Base-by-base conservation (phyloP, 2,888 invertebrate genomes). In the Trachelus tabidus region DNA sequence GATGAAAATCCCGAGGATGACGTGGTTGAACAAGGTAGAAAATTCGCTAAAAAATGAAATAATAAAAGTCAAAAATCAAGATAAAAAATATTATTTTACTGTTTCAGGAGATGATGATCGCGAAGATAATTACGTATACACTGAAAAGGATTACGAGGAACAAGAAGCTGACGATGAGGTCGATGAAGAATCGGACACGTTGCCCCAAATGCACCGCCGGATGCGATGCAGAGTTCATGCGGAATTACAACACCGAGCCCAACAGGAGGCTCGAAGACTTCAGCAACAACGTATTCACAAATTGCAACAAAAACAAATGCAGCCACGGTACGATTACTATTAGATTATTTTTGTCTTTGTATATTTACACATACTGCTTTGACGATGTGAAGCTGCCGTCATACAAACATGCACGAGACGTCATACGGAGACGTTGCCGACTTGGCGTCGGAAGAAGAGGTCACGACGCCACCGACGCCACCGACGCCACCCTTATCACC, bases 81-180 rank as follows among this genome's bases (percentile, higher is more conserved):
- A 56, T 23, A 9, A 56, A 56, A 56, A 9, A 9, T 56, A 56
- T 56, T 23, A 56, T 56, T 56, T 56, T 56, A 56, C 9, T 77
- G 1, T 76, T 78, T 11, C 34, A 80, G 81, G 69, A 31, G 85
- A 85, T 23, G 86, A 86, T 0, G 83, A 83, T 75, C 83, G 35
- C 12, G 85, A 83, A 30, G 83, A 82, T 34, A n/a, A 79, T n/a
- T 80, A 74, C 35, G 85, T 83, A 34, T 84, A 79, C 68, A 69
- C 79, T 31, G 81, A 84, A 73, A 88, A 86, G 76, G 84, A 85
- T 31, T 87, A 87, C 78, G 85, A 87, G 71, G 87, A 88, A 31
- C 85, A 87, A 23, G 88, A 87, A 76, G 85, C 83, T 12, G 87
- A 87, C 33, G 88, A 88, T 69, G 88, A 88, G 73, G 79, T 85